phyloP scores from a whole-genome alignment of 2,797 vertebrate species.

The Astyanax mexicanus region DNA sequence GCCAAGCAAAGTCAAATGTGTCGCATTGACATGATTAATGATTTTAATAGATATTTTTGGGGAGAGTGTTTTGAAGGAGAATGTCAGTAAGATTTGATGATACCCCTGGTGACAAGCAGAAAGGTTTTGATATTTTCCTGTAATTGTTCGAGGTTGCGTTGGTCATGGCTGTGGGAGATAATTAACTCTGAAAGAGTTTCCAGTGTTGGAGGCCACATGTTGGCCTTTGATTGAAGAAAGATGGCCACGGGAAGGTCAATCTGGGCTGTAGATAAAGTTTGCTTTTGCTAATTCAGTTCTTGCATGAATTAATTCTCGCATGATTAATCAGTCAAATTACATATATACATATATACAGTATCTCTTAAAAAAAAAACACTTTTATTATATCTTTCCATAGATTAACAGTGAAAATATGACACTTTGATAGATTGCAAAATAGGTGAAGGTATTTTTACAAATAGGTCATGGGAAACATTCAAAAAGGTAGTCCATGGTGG shows the following conservation, averaged over 20 bases:
- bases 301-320: not conserved
- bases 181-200: constrained; percentile 11
- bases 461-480: no score
- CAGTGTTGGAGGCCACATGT: constrained; percentile 4
- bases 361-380: no score
- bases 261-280: constrained; percentile 1
- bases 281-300: not conserved
- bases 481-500: no score
- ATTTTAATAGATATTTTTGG: constrained; percentile 16
- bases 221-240: constrained; percentile 4
- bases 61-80: constrained; percentile 17
- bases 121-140: constrained; percentile 10
- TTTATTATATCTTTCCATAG: no score
- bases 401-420: no score
- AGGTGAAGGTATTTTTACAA: no score
- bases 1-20: constrained; percentile 25
- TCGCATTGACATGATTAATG: constrained; percentile 24
- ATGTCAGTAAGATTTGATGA: constrained; percentile 15
- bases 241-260: not conserved
- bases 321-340: not conserved
- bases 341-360: no score
- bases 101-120: constrained; percentile 4
- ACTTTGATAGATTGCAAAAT: no score
- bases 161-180: constrained; percentile 8
- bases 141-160: constrained; percentile 9